phyloP scores from a whole-genome alignment of 2,888 invertebrate species.

The Venusia cambrica region DNA sequence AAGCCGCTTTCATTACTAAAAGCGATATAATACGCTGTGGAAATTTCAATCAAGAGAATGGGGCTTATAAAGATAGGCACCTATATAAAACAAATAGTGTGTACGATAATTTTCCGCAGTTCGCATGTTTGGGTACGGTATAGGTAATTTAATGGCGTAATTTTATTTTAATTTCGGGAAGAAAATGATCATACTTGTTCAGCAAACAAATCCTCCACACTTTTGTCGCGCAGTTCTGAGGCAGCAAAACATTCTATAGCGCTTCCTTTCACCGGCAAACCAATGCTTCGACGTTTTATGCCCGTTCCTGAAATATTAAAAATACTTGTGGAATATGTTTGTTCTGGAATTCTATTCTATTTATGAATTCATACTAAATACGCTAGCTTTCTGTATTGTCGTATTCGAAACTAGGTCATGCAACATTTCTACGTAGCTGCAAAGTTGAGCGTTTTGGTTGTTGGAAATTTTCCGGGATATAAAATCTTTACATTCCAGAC shows the following conservation, averaged over 20 bases:
- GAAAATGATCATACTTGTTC: slow-evolving; percentile 41
- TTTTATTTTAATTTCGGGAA: too few species aligned
- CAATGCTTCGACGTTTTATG: slow-evolving; percentile 37
- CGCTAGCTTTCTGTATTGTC: slow-evolving; percentile 8
- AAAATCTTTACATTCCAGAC: too few species aligned
- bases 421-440: slow-evolving; percentile 1
- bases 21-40: slow-evolving; percentile 5
- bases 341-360: slow-evolving; percentile 7
- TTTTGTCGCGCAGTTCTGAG: slow-evolving; percentile 30
- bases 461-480: too few species aligned
- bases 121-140: too few species aligned
- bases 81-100: too few species aligned
- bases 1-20: slow-evolving; percentile 10
- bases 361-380: slow-evolving; percentile 7
- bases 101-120: slow-evolving; percentile 14
- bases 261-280: slow-evolving; percentile 33
- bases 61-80: slow-evolving; percentile 10
- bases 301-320: slow-evolving; percentile 35
- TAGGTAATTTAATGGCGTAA: too few species aligned
- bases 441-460: too few species aligned
- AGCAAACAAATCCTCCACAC: slow-evolving; percentile 35
- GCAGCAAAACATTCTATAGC: slow-evolving; percentile 36
- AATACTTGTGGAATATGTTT: slow-evolving; percentile 20
- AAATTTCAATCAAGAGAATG: slow-evolving; percentile 7
- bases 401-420: slow-evolving; percentile 7